Evolutionary conservation across 2,888 invertebrate genomes (phyloP).

Genomic region (Taphrorychus bicolor): DNA sequence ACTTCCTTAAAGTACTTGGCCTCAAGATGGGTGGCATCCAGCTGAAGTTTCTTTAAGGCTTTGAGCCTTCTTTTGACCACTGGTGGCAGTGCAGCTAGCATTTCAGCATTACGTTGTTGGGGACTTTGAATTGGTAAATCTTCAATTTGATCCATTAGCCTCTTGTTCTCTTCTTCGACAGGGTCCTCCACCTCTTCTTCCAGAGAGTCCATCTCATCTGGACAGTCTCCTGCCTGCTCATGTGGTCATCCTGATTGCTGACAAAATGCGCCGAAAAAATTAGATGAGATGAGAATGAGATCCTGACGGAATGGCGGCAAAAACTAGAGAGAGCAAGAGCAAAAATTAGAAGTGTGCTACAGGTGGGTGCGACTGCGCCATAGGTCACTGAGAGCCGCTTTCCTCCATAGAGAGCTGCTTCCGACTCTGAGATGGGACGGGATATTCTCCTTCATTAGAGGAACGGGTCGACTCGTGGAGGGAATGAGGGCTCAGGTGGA

Average conservation of each 20-base stretch:
- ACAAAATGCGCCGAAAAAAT: background rate
- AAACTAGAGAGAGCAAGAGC: background rate
- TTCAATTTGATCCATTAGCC: background rate
- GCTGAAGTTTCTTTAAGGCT: constrained; percentile 85
- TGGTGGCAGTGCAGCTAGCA: constrained; percentile 71
- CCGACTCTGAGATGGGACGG: no score
- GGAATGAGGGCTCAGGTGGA: no score
- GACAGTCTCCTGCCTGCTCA: constrained; percentile 70
- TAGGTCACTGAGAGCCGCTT: no score
- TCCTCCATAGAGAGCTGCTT: no score
- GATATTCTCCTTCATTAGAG: no score
- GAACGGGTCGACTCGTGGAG: no score
- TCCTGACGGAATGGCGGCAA: background rate
- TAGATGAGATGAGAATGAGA: background rate
- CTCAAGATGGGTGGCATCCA: constrained; percentile 85
- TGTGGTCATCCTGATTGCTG: constrained; percentile 64
- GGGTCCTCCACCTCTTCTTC: constrained; percentile 64
- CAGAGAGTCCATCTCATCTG: constrained; percentile 71
- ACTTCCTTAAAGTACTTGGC: constrained; percentile 94
- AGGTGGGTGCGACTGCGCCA: no score
- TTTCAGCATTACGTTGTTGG: constrained; percentile 64
- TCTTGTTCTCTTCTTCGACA: background rate
- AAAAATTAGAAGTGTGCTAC: no score
- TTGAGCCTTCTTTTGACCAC: constrained; percentile 80
- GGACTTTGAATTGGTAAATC: constrained; percentile 61